A percentile compares a stretch with the other conserved stretches of the same genome.
Conservation (phyloP, 2,113 vertebrate genomes). For the Amphiprion percula region DNA sequence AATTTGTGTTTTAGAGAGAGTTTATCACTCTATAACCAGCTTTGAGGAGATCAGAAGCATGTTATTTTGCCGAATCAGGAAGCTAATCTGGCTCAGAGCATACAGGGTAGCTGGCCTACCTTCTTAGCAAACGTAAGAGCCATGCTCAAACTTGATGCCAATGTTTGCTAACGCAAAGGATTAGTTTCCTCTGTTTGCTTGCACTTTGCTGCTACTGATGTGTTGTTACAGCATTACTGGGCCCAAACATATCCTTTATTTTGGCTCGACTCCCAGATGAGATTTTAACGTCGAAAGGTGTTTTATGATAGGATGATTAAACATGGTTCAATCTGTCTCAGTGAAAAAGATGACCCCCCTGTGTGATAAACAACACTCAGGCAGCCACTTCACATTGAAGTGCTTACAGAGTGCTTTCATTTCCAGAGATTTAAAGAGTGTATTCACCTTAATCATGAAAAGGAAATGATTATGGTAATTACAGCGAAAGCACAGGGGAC, state of each 20-base stretch:
- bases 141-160: conserved; percentile 44
- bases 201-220: conserved; percentile 58
- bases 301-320: conserved; percentile 64
- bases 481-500: conserved; percentile 11
- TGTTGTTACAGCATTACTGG: conserved; percentile 51
- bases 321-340: conserved; percentile 36
- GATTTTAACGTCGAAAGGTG: conserved; percentile 45
- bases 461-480: conserved; percentile 54
- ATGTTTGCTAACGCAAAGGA: conserved; percentile 59
- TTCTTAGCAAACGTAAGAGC: conserved; percentile 48
- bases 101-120: conserved; percentile 44
- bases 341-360: conserved; percentile 41
- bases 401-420: conserved; percentile 29
- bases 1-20: conserved; percentile 55
- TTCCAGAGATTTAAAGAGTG: conserved; percentile 40
- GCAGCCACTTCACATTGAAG: conserved; percentile 42
- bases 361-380: conserved; percentile 50
- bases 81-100: conserved; percentile 66
- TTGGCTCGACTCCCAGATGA: conserved; percentile 58
- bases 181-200: conserved; percentile 59
- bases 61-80: conserved; percentile 53
- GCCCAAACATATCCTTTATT: conserved; percentile 46
- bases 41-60: conserved; percentile 60
- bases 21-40: conserved; percentile 62
- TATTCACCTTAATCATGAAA: conserved; percentile 54